phyloP scores from a whole-genome alignment of 2,113 vertebrate species.

The Nibea coibor region DNA sequence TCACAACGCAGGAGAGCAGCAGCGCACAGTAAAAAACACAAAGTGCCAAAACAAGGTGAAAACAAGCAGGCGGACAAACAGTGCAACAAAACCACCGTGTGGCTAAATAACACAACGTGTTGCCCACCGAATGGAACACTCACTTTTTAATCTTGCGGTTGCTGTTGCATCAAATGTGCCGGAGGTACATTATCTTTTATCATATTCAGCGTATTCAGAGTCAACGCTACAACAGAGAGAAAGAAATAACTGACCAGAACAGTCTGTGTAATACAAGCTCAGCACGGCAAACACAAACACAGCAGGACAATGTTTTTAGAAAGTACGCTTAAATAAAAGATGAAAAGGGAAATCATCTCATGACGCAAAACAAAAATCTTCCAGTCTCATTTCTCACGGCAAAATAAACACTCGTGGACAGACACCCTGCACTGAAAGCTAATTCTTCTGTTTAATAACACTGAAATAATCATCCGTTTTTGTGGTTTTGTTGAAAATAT shows the following conservation, averaged over 20 bases:
- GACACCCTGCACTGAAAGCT: neutral
- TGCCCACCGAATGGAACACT: neutral
- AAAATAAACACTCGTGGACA: neutral
- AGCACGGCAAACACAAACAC: neutral
- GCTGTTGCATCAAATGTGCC: neutral
- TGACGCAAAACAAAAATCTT: neutral
- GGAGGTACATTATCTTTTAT: neutral
- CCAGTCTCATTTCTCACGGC: neutral
- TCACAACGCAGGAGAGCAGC: conserved; percentile 19
- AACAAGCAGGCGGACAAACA: conserved; percentile 31
- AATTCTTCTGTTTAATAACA: neutral
- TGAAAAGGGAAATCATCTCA: neutral
- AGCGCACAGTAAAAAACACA: conserved; percentile 26
- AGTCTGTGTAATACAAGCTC: neutral
- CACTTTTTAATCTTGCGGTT: conserved; percentile 9
- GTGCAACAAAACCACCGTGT: conserved; percentile 23
- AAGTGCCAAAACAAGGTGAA: conserved; percentile 25
- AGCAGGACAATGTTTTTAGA: neutral
- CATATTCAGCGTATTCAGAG: neutral
- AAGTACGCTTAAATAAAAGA: neutral
- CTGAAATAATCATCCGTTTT: neutral
- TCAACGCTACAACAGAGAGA: neutral
- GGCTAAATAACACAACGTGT: conserved; percentile 2
- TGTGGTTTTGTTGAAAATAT: neutral
- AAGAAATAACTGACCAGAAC: neutral